Conservation (phyloP, 2,113 vertebrate genomes). For the Propithecus coquereli region DNA sequence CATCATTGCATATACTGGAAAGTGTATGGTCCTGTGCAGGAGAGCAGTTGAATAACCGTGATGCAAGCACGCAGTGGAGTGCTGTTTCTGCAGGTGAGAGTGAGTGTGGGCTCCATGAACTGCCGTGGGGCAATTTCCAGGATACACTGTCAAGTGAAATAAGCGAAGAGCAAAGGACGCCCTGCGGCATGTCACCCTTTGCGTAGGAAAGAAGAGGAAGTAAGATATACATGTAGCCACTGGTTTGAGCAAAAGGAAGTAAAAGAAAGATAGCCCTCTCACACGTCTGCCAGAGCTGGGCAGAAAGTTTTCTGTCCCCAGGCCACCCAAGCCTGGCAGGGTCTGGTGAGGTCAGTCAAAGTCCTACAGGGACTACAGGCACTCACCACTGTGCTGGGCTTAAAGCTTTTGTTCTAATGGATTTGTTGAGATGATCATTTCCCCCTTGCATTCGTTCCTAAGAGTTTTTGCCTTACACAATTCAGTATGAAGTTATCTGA, state of each 20-base stretch:
- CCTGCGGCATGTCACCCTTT: background rate
- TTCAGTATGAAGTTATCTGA: no score
- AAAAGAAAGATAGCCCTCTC: background rate
- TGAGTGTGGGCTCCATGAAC: background rate
- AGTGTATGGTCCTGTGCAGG: background rate
- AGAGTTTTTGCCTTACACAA: no score
- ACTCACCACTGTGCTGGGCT: no score
- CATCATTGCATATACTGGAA: background rate
- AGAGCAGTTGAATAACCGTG: background rate
- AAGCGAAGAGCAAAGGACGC: background rate
- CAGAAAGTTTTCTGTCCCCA: background rate
- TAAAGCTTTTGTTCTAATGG: no score
- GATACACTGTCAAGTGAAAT: background rate
- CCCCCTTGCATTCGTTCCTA: no score
- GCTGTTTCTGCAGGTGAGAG: background rate
- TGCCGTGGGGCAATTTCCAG: background rate
- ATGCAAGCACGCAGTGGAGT: background rate
- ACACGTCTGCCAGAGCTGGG: background rate
- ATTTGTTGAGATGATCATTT: no score
- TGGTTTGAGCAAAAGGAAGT: background rate
- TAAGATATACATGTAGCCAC: background rate
- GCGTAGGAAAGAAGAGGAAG: background rate
- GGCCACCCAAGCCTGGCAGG: background rate
- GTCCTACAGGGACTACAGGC: no score
- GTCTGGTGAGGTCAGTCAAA: background rate